phyloP scores from a whole-genome alignment of 1,140 invertebrate genomes.

The Pantala flavescens region DNA sequence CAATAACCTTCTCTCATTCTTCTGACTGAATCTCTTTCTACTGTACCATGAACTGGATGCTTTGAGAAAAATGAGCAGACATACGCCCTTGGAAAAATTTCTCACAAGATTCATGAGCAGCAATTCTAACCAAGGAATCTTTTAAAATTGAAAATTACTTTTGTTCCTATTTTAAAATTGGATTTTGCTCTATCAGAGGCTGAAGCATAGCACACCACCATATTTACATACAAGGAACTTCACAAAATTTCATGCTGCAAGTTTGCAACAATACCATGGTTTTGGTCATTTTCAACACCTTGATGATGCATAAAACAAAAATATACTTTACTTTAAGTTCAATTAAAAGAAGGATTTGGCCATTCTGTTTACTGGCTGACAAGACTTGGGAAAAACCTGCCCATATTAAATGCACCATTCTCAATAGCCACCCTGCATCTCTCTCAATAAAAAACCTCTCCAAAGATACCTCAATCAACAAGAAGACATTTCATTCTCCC shows the following conservation, averaged over 20 bases:
- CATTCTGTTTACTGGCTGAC: background rate
- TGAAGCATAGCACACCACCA: conserved; percentile 7
- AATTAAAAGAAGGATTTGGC: background rate
- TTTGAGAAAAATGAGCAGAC: background rate
- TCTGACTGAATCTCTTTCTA: background rate
- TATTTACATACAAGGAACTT: conserved; percentile 10
- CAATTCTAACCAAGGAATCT: background rate
- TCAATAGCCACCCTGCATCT: background rate
- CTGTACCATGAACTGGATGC: background rate
- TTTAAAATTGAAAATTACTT: background rate
- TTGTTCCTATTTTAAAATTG: background rate
- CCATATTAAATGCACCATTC: background rate
- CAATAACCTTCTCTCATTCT: background rate
- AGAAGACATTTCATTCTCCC: background rate
- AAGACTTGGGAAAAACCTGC: background rate
- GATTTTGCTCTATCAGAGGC: conserved; percentile 5
- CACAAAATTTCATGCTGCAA: background rate
- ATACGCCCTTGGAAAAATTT: background rate
- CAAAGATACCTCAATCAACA: background rate
- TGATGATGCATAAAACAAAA: background rate
- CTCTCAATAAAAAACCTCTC: too few species aligned
- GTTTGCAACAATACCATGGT: background rate
- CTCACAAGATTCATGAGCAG: background rate
- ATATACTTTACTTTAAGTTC: background rate
- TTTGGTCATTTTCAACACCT: background rate